Base-by-base conservation (phyloP, 2,888 invertebrate genomes). In the Lobophora halterata region DNA sequence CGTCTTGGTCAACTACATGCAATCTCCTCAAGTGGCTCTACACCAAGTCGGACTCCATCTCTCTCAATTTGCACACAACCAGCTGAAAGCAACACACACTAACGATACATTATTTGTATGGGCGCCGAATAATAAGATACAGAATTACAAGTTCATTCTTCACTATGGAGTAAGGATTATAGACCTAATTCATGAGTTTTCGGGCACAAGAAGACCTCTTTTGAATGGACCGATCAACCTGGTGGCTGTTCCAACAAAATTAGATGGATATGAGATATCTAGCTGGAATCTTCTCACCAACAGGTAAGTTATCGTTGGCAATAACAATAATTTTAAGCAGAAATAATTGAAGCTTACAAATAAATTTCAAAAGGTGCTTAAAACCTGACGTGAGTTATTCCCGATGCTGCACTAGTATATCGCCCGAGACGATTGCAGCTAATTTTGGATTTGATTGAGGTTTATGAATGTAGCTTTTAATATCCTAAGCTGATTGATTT, bases 211-310 rank as follows among this genome's bases (percentile, higher is more conserved):
- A 6, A 61, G 74, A 2, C 64, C 75, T 3, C 43, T 86, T 9
- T 60, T 77, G 17, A 62, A 70, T 38, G 80, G 79, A 2, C 75
- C 81, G 1, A 87, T 87, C 18, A 85, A 86, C 61, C 53, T 87
- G 12, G 63, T 83, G 0, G 68, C 80, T 0, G 73, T 85, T 1
- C 86, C 86, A 0, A 51, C 57, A 1, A 52, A 63, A 5, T 44
- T 85, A 35, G 63, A 71, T 47, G 76, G 79, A 1, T 86, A 80
- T 54, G 85, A 85, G 46, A 61, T 76, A 27, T 74, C 71, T 1
- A 81, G 82, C 41, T 86, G 85, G 85, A 82, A 78, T 65, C 61
- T 85, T 25, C 57, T 83, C 21, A 80, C 80, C n/a, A 81, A 79
- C 48, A 73, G 78, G 85, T 85, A 54, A 71, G 78, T 61, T 14